Evolutionary conservation across 2,113 vertebrate genomes (phyloP).

Genomic region (Heterochromis multidens): DNA sequence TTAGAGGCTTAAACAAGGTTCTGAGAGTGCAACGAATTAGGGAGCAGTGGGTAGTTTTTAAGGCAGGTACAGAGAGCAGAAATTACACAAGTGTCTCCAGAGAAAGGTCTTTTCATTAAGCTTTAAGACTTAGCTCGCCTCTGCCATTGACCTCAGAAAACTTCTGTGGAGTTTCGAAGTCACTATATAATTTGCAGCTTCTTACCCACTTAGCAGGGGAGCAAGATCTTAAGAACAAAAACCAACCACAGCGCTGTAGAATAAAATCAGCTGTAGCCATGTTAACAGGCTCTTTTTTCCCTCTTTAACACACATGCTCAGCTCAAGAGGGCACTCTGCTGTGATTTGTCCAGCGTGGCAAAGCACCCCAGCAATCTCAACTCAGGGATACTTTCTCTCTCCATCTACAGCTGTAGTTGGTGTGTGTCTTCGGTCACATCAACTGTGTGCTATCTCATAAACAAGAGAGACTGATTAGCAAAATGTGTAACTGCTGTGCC

Average conservation of each 20-base stretch:
- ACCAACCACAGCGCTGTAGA: background rate
- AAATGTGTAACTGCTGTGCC: background rate
- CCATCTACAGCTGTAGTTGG: background rate
- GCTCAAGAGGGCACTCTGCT: background rate
- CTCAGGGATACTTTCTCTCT: background rate
- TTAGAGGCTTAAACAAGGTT: conserved; percentile 63
- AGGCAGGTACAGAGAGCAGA: conserved; percentile 56
- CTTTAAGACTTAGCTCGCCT: conserved; percentile 34
- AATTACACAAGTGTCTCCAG: conserved; percentile 52
- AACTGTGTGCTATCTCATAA: background rate
- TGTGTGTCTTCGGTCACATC: background rate
- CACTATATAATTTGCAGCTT: background rate
- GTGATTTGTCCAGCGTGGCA: background rate
- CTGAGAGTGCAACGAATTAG: conserved; percentile 30
- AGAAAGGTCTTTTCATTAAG: conserved; percentile 62
- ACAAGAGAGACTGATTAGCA: background rate
- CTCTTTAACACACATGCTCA: background rate
- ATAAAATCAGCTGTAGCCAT: background rate
- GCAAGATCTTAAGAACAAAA: background rate
- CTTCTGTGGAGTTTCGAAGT: conserved; percentile 14
- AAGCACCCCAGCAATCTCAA: background rate
- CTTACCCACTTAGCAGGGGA: background rate
- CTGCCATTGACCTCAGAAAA: conserved; percentile 40
- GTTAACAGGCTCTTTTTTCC: background rate
- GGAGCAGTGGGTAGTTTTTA: conserved; percentile 36